Evolutionary conservation across 2,888 invertebrate species (phyloP), one percentile per base, ranked within the genome.

Genomic region (Ormyrus pomaceus): DNA sequence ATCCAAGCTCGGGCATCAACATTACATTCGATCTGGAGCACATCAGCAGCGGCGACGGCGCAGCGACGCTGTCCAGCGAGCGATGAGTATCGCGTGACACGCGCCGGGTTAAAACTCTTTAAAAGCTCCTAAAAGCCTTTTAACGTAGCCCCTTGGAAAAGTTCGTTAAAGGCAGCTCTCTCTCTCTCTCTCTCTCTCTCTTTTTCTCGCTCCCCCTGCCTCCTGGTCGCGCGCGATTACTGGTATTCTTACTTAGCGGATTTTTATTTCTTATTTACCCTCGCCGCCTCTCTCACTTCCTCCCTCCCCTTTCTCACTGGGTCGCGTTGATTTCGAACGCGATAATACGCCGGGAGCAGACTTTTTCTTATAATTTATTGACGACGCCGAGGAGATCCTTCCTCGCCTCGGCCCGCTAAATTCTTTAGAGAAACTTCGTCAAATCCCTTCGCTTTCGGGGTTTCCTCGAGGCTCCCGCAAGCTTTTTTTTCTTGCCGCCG

Each of bases 61-160:
- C 48, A 19, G 68, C 50, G 62, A 62, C 72, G 77, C 77, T 68
- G 82, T 34, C 34, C 34, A 2, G 34, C 79, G 82, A 82, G 34
- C 80, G 81, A 84, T 79, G 83, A 83, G 84, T 84, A 84, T 84
- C 84, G 84, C 83, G 76, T 84, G 83, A 84, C 84, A 84, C 83
- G 83, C 79, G 77, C 34, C 34, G 79, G 79, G 79, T 79, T 78
- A 82, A 82, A 84, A 84, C 84, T 84, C 84, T 85, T 85, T 85
- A 84, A 85, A 85, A 85, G 85, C 85, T 85, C 83, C 85, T 87
- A 86, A 88, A 88, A 88, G 87, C 86, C 85, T 88, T 88, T 87
- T 86, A 86, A 86, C 86, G 87, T 88, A 87, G 65, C 79, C 73
- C 83, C 85, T 83, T 85, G 84, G 84, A 87, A 34, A 89, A 88